Evolutionary conservation across 2,113 vertebrate genomes (phyloP), one percentile per base, ranked within the genome.

Genomic region (Neoarius graeffei): DNA sequence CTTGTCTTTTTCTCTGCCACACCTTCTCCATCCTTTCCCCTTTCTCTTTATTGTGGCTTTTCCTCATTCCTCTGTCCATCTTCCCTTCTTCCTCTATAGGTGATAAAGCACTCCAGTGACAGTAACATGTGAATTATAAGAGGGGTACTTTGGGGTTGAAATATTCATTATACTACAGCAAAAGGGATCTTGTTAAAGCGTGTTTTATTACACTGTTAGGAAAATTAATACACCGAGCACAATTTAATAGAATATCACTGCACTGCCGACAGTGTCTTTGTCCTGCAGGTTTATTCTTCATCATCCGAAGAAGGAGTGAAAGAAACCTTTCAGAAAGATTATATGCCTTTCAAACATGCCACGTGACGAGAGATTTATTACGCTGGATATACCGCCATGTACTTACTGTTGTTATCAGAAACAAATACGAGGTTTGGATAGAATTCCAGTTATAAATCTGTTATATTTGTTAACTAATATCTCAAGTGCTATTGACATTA

Each of bases 131-230:
- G 86, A 95, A 91, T 93, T 94, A 91, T 89, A 89, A 87, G 91
- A 91, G 74, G 85, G 84, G 90, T 90, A 93, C 91, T 91, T 89
- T 92, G 86, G 91, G 91, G 91, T 91, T 92, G 91, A 92, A 90
- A 93, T 94, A 90, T 92, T 93, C 93, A 94, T 96, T 95, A 94
- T 7, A 83, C 81, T 88, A 88, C 77, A 92, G 92, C 92, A 93
- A 92, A 91, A 82, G 92, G 91, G 91, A 90, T 86, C 92, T 91
- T 92, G 93, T 92, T 91, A 92, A 91, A 89, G 80, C 83, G 86
- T 88, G 87, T 92, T 91, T 91, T 91, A 91, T 84, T 85, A 81
- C 73, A 48, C 89, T 90, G 48, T 87, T 80, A 85, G 79, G 80
- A 88, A 90, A 92, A 93, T 91, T 83, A 89, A 92, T 92, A 89